These are phyloP conservation scores for Probaryconus sp. DNA, from an alignment of 1,140 invertebrate species.

Conservation along the genomic window DNA sequence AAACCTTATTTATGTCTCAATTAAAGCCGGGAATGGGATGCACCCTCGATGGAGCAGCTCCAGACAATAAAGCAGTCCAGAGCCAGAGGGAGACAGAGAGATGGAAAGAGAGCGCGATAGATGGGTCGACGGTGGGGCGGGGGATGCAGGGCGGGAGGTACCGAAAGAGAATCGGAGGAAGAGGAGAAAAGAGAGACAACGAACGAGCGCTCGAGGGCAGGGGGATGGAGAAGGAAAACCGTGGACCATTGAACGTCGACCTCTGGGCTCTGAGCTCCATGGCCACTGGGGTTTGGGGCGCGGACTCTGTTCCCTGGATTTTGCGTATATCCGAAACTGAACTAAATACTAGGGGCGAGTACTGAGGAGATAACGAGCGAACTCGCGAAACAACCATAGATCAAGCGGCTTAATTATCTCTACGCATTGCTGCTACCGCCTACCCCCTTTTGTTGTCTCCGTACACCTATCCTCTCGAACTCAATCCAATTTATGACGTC, in stretches of 20 bases:
- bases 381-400: conserved; percentile 78
- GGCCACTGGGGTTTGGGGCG: conserved; percentile 60
- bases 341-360: conserved; percentile 73
- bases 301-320: conserved; percentile 67
- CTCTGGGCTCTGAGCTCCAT: conserved; percentile 74
- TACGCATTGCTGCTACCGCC: conserved; percentile 73
- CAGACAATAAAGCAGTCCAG: conserved; percentile 78
- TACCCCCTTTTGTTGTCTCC: conserved; percentile 63
- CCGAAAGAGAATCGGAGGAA: conserved; percentile 58
- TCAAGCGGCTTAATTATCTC: conserved; percentile 78
- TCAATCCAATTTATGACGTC: conserved; percentile 32
- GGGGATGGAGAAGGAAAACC: conserved; percentile 73
- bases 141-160: conserved; percentile 54
- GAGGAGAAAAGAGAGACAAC: conserved; percentile 51
- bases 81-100: conserved; percentile 62
- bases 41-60: conserved; percentile 78
- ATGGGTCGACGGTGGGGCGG: conserved; percentile 17
- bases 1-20: conserved; percentile 80
- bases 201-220: conserved; percentile 56
- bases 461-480: conserved; percentile 45
- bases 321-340: conserved; percentile 75
- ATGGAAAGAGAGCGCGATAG: conserved; percentile 58
- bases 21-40: conserved; percentile 79
- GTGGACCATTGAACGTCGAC: conserved; percentile 77
- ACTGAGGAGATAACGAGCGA: conserved; percentile 79